Base-by-base conservation (phyloP, 1,140 invertebrate genomes). In the Drosophila sechellia region DNA sequence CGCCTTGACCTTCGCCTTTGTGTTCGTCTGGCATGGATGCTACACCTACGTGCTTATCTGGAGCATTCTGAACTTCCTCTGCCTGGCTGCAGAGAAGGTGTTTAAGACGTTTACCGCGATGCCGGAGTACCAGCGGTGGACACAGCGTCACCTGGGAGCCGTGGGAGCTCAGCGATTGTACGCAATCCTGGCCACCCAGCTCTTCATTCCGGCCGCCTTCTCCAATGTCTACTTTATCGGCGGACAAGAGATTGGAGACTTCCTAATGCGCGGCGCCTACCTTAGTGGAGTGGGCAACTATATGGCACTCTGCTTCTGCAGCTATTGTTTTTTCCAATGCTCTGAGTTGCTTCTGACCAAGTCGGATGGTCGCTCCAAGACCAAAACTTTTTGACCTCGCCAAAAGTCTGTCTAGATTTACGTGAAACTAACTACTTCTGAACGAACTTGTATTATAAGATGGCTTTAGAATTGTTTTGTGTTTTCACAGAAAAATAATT, bases 21-120 rank as follows among this genome's bases (percentile, higher is more conserved):
- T 99, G 1, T 97, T 95, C 84, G 86, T 97, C 42, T 99, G 98
- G 98, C 98, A 99, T 92, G 97, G 97, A 13, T 94, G 95, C 17
- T 94, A 95, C 48, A 93, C 93, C 25, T 95, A 95, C 77, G 95
- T 98, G 70, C 94, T 98, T 64, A 93, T 97, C 65, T 99, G 98
- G 98, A 94, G 96, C 5, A 61, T 95, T 8, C 92, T 98, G 0
- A 98, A 98, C 92, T 98, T 95, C 84, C 76, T 95, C 12, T 97
- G 96, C 40, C 93, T 98, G 25, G 93, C 94, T 5, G 91, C 97
- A 20, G 97, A 98, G 93, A 93, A 94, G 57, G 50, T 95, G 22
- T 94, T 95, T 40, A 93, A 92, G 17, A 81, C 92, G 34, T 92
- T 92, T 17, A 73, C 90, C 25, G 79, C 71, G 31, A 94, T 94